Evolutionary conservation across 2,113 vertebrate genomes (phyloP), one percentile per base, ranked within the genome.

Genomic region (Rallus limicola): DNA sequence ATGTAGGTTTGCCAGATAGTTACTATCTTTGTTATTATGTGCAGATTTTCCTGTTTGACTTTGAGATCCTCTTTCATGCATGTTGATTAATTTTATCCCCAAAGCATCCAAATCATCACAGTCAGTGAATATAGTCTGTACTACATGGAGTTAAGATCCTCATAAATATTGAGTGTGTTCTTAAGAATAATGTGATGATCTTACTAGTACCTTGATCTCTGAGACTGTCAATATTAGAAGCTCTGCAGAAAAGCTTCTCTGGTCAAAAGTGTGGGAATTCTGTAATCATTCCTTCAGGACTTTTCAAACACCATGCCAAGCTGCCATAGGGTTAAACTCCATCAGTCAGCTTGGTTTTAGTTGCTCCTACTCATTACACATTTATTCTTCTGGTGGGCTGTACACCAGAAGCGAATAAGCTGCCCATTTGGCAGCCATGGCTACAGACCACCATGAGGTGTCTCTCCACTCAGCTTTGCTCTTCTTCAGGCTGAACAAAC

Each of bases 11-110:
- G 91, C 92, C 83, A 94, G 88, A 84, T 94, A 91, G 77, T 92
- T 2, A 52, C 86, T 94, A 87, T 96, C 93, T 89, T 84, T 93
- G 62, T 94, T 95, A 71, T 84, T 93, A 89, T 36, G 74, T 81
- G 69, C 80, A 82, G 93, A 90, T 92, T 96, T 96, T 96, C 95
- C 88, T 95, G 88, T 92, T 95, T 86, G 87, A 75, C 93, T 95
- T 62, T 1, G 16, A 90, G 92, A 91, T 95, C 33, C 38, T 89
- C 94, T 95, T 96, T 95, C 89, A 79, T 92, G 46, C 71, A 62
- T 69, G 93, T 93, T 96, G 91, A 95, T 96, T 95, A 95, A 96
- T 95, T 93, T 93, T 84, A 75, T 92, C 69, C 72, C 81, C 62
- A 94, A 69, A 93, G 77, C 81, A 92, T 92, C 58, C 70, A 85